A percentile compares a stretch with the other conserved stretches of the same genome.
Conservation (phyloP, 2,888 invertebrate genomes). For the Carpatolechia fugitivella region DNA sequence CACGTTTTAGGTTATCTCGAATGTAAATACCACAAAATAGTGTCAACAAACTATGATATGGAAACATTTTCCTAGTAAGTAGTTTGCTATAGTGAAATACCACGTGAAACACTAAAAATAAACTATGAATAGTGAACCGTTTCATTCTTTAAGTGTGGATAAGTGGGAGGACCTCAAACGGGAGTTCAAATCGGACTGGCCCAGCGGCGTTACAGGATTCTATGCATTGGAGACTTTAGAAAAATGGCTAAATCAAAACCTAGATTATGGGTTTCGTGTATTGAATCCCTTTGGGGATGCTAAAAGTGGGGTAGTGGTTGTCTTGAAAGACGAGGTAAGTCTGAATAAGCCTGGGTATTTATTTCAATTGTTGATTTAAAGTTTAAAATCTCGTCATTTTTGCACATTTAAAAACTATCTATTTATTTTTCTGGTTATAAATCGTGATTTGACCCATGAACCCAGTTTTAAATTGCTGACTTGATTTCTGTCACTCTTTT, state of each 20-base stretch:
- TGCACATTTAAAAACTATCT: too few relatives aligned
- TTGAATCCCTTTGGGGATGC: conserved; percentile 54
- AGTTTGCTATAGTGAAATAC: too few relatives aligned
- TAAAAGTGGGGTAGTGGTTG: conserved; percentile 44
- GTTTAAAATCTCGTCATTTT: too few relatives aligned
- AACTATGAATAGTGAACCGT: not conserved
- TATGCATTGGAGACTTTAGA: conserved; percentile 49
- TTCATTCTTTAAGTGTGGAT: conserved; percentile 9
- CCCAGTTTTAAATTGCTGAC: not conserved
- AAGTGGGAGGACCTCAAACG: conserved; percentile 34
- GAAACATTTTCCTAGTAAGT: too few relatives aligned
- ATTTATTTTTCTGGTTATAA: too few relatives aligned
- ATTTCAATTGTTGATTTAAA: too few relatives aligned
- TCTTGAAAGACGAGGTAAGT: conserved; percentile 37
- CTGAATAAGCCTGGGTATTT: too few relatives aligned
- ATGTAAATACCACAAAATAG: too few relatives aligned
- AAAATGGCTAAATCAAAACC: conserved; percentile 39
- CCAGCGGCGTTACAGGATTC: conserved; percentile 48
- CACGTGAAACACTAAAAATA: not conserved
- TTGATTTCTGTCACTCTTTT: not conserved
- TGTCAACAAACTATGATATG: not conserved
- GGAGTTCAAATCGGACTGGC: conserved; percentile 35
- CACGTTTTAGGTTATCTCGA: too few relatives aligned
- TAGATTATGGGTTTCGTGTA: conserved; percentile 45
- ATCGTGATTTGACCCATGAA: too few relatives aligned